Percentiles rank a stretch among this genome's conserved stretches.
Evolutionary conservation across 2,797 vertebrate genomes (phyloP).

Genomic region (Cossypha caffra): DNA sequence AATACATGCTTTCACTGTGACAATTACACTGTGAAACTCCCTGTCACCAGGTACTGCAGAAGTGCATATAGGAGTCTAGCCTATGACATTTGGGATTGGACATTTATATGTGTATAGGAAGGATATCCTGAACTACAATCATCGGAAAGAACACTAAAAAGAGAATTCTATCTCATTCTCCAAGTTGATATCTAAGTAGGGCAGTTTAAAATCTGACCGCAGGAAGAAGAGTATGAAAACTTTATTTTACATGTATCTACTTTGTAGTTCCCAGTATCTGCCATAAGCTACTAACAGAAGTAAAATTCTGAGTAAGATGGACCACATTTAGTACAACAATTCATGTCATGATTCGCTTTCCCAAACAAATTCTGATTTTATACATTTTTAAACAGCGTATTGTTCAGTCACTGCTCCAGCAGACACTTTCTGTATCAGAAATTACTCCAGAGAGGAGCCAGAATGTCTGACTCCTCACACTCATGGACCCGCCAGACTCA

Average conservation of each 20-base stretch:
- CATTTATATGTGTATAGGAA: fast-evolving
- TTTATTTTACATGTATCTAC: background rate
- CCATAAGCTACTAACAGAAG: background rate
- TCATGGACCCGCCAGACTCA: background rate
- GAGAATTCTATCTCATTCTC: background rate
- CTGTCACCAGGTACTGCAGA: background rate
- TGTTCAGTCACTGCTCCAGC: background rate
- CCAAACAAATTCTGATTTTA: constrained; percentile 11
- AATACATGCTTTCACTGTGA: background rate
- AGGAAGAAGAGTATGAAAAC: background rate
- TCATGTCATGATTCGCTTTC: background rate
- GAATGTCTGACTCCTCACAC: constrained; percentile 20
- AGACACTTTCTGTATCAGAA: background rate
- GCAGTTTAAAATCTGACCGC: background rate
- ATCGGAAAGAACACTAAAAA: background rate
- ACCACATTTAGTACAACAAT: background rate
- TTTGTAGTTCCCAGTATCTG: background rate
- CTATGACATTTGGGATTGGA: background rate
- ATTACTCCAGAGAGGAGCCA: background rate
- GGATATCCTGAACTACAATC: background rate
- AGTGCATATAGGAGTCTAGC: background rate
- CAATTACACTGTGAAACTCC: background rate
- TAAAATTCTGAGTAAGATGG: background rate
- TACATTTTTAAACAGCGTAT: constrained; percentile 21
- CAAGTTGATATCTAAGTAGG: background rate